These are phyloP conservation scores for Alosa sapidissima DNA, from an alignment of 2,797 vertebrate species.

Conservation along the genomic window DNA sequence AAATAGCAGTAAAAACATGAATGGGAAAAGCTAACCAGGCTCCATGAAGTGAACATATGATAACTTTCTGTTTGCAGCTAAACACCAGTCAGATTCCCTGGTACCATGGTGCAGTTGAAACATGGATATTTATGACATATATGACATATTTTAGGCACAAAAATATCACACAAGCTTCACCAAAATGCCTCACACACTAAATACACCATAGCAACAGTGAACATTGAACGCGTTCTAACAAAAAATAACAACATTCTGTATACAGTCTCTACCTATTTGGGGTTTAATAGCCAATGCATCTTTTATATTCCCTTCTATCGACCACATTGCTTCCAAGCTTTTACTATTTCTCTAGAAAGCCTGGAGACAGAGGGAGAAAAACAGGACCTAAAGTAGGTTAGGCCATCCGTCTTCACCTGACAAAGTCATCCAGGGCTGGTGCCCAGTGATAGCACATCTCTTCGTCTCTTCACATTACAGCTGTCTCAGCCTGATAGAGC, in stretches of 20 bases:
- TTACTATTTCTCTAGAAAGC: constrained; percentile 1
- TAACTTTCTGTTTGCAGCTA: neutral
- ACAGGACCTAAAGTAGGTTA: constrained; percentile 23
- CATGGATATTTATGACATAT: no score
- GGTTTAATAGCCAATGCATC: neutral
- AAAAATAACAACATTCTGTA: neutral
- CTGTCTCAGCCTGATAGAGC: constrained; percentile 44
- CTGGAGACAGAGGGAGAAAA: neutral
- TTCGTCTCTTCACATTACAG: constrained; percentile 35
- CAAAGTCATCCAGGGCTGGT: constrained; percentile 38
- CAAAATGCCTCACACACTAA: neutral
- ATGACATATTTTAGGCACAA: neutral
- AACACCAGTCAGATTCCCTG: neutral
- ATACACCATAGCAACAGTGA: neutral
- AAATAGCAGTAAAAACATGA: neutral
- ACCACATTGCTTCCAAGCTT: neutral
- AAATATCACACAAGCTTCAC: neutral
- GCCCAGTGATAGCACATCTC: constrained; percentile 37
- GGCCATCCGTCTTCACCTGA: constrained; percentile 44
- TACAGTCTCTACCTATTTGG: neutral
- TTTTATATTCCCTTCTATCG: neutral
- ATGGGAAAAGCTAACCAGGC: neutral
- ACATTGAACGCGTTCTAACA: neutral
- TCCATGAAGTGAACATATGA: neutral
- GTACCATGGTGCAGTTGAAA: neutral